Evolutionary conservation across 37 sponge, comb jelly and placozoan species (phyloP), one percentile per base, ranked within the genome.

Genomic region (Axinella damicornis): DNA sequence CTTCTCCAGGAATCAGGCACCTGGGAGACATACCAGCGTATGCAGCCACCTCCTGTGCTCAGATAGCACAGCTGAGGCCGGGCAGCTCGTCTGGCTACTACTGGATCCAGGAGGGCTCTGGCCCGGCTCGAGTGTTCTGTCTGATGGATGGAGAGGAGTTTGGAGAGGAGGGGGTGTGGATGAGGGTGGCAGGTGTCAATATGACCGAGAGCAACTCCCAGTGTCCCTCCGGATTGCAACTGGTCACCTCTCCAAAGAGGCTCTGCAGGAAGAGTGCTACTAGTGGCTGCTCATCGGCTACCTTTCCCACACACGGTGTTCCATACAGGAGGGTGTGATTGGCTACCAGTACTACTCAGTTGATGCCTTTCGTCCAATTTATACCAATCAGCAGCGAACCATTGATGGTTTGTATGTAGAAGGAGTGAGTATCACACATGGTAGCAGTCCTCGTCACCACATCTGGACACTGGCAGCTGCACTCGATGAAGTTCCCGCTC

Each of bases 381-480:
- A 27, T 18, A 34, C 20, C 14, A 64, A 62, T 60, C 46, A 46
- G n/a, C 13, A 20, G 21, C 56, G 0, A 14, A 65, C 74, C 16
- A 73, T 83, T 74, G 84, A 69, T 25, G 71, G 68, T 52, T 31
- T 69, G 15, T 69, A 79, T 37, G 79, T 79, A 5, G 79, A 79
- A 64, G 74, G 74, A 52, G 74, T 39, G 25, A 35, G 39, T 21
- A 25, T 73, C 20, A 73, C 54, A 17, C 24, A 73, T 39, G 21
- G 28, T 28, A 73, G 52, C 35, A 55, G 17, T 20, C 30, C 36
- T 69, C 74, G 74, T 73, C 22, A 36, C 18, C 74, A 73, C 52
- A 73, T 73, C 24, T 73, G 74, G 74, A 73, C 74, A 73, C 31
- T 79, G 62, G 79, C 79, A 32, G 67, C 65, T 79, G 79, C 79